phyloP scores from a whole-genome alignment of 2,888 invertebrate genomes.

The Anagyrus pseudococci region DNA sequence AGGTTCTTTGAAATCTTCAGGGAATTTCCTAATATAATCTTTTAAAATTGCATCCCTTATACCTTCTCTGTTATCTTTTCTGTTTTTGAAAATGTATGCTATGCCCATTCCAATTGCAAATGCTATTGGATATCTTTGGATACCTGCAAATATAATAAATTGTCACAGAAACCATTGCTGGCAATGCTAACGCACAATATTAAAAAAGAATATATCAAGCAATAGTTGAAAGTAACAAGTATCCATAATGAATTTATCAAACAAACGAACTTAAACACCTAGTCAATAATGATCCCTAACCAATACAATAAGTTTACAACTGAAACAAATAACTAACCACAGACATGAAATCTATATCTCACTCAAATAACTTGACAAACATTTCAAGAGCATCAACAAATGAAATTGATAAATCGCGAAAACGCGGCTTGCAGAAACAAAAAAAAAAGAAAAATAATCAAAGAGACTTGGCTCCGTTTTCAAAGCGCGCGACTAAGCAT shows the following conservation, averaged over 20 bases:
- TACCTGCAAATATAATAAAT: constrained; percentile 37
- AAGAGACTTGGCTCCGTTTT: not conserved
- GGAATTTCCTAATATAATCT: constrained; percentile 54
- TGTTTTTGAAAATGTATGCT: constrained; percentile 26
- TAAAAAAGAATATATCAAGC: not conserved
- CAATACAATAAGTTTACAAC: not conserved
- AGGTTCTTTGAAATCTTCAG: constrained; percentile 55
- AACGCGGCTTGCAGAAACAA: not conserved
- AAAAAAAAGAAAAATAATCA: not conserved
- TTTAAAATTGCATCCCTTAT: constrained; percentile 46
- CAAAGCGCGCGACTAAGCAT: constrained; percentile 6
- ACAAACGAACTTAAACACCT: no score
- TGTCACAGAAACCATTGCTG: not conserved
- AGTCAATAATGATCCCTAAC: no score
- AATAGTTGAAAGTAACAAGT: no score
- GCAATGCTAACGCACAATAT: not conserved
- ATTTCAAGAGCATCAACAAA: not conserved
- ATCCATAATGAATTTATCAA: no score
- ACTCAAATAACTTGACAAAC: not conserved
- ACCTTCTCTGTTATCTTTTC: constrained; percentile 29
- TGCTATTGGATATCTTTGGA: constrained; percentile 36
- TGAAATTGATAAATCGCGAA: not conserved
- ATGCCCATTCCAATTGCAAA: constrained; percentile 22
- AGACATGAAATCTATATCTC: not conserved
- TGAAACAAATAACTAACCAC: not conserved